Base-by-base conservation (phyloP, 1,140 invertebrate species). In the Drosophila lini region DNA sequence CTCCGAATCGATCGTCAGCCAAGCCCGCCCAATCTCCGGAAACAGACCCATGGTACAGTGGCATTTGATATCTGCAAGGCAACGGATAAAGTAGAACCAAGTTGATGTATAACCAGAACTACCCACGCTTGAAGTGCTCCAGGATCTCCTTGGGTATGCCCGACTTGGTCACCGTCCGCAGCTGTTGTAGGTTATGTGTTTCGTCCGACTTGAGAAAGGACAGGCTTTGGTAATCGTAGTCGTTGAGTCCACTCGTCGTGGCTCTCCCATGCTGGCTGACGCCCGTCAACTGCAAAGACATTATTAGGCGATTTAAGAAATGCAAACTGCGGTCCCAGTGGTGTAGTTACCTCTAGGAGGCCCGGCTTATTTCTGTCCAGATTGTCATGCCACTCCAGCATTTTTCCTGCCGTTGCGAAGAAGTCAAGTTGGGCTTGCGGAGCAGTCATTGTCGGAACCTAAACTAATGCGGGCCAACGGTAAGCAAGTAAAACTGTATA, bases 1-100 rank as follows among this genome's bases (percentile, higher is more conserved):
- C 93, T 99, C 98, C 89, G 97, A 99, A 90, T 99, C 99, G 86
- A 99, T 98, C 28, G 98, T 97, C 19, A 99, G 93, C 98, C 98
- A 99, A 0, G 98, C 98, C 91, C 98, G 94, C 31, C 96, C 96
- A 78, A 99, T 98, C 92, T 98, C 98, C 62, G 98, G 96, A 93
- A 99, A 99, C 7, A 99, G 93, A 7, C 98, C 98, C 97, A 99
- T 99, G 93, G 97, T 95, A 91, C 97, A 98, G 91, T 98, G 97
- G 80, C 96, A 98, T 93, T 98, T 97, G 94, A 98, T 96, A 94
- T 97, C 97, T 97, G 85, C 68, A 52, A 13, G 11, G 5, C 9
- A 5, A 42, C 4, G 3, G 28, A 19, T 1, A 40, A n/a, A 16
- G 28, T 58, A 19, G 10, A 22, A 9, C 0, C 25, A 9, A n/a